Evolutionary conservation across 2,113 vertebrate species (phyloP).

Genomic region (Onychostoma macrolepis): DNA sequence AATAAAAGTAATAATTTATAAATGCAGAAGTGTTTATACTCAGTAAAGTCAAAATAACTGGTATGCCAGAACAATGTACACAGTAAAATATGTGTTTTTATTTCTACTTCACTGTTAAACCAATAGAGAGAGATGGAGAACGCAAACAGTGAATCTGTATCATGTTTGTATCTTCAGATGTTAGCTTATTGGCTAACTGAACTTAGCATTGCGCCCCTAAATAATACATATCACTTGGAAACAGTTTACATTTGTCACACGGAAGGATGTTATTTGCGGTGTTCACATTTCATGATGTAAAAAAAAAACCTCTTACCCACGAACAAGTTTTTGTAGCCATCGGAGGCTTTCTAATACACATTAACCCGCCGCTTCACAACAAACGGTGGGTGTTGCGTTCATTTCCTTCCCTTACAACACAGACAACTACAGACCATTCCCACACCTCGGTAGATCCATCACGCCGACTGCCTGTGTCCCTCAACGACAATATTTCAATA

Average conservation of each 20-base stretch:
- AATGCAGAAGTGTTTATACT: neutral
- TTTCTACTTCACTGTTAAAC: neutral
- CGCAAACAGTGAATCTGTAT: neutral
- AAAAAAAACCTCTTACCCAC: conserved; percentile 39
- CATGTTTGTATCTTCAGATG: neutral
- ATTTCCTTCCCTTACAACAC: conserved; percentile 27
- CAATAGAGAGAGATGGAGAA: neutral
- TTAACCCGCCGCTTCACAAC: conserved; percentile 46
- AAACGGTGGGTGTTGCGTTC: conserved; percentile 40
- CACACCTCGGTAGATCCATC: neutral
- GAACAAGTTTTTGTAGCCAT: conserved; percentile 42
- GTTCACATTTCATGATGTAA: neutral
- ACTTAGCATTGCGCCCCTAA: neutral
- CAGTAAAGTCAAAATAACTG: neutral
- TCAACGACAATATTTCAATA: neutral
- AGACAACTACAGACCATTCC: neutral
- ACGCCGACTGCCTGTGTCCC: neutral
- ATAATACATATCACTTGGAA: neutral
- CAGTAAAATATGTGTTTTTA: neutral
- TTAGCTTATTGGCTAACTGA: conserved; percentile 25
- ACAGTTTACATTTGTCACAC: neutral
- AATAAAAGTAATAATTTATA: neutral
- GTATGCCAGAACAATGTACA: neutral
- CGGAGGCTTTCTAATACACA: conserved; percentile 6
- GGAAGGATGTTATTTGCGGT: neutral